Evolutionary conservation across 2,888 invertebrate species (phyloP).

Genomic region (Polyploca ridens): DNA sequence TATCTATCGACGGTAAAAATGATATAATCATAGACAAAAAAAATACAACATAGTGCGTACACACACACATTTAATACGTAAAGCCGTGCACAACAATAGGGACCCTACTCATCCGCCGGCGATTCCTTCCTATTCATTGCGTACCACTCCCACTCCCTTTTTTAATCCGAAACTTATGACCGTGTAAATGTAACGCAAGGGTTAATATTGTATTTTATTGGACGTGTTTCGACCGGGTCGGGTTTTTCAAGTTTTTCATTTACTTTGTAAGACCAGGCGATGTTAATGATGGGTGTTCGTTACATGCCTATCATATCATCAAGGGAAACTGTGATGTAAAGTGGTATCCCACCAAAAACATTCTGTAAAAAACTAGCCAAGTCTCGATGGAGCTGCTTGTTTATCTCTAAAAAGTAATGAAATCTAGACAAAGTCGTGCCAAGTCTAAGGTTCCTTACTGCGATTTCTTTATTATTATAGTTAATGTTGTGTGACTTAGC

Average conservation of each 20-base stretch:
- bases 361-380: no score
- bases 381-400: no score
- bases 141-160: slow-evolving; percentile 50
- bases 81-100: slow-evolving; percentile 42
- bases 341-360: no score
- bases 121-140: slow-evolving; percentile 58
- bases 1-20: no score
- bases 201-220: slow-evolving; percentile 75
- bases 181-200: slow-evolving; percentile 72
- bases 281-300: neutral
- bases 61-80: slow-evolving; percentile 23
- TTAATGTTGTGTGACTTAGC: no score
- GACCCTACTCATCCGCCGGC: slow-evolving; percentile 57
- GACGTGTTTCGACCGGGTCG: slow-evolving; percentile 50
- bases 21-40: slow-evolving; percentile 5
- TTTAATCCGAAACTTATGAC: slow-evolving; percentile 78
- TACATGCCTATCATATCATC: neutral
- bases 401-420: no score
- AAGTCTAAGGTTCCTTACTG: no score
- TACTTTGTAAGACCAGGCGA: slow-evolving; percentile 18
- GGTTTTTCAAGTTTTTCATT: slow-evolving; percentile 34
- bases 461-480: no score
- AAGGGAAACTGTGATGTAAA: slow-evolving; percentile 5
- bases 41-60: slow-evolving; percentile 12
- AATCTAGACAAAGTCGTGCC: no score